Conservation (phyloP, 2,797 vertebrate species). For the Adelosebastes latens region DNA sequence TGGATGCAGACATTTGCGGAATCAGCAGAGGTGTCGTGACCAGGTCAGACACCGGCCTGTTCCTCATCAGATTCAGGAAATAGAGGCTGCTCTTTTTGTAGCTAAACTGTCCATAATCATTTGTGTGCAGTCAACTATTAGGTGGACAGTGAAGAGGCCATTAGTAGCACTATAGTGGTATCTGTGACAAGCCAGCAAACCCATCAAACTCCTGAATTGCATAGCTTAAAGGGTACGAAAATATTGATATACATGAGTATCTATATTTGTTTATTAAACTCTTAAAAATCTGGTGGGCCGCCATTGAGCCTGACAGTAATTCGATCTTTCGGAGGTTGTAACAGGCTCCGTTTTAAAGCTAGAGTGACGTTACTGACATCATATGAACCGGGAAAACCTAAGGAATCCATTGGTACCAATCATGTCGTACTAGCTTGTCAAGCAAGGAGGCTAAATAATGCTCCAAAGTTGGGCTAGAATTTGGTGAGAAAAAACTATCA, state of each 20-base stretch:
- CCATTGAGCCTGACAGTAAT: no score
- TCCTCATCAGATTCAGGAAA: slow-evolving; percentile 29
- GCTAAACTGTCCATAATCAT: slow-evolving; percentile 18
- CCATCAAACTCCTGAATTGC: background rate
- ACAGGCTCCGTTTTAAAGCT: no score
- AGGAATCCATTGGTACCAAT: no score
- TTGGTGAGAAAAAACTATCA: no score
- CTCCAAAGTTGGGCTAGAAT: no score
- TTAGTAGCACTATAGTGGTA: background rate
- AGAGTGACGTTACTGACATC: no score
- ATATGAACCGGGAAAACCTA: accelerated
- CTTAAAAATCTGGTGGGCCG: accelerated
- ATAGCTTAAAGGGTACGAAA: no score
- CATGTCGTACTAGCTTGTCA: no score
- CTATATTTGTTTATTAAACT: no score
- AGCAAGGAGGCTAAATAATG: no score
- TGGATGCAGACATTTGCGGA: slow-evolving; percentile 31
- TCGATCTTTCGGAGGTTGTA: no score
- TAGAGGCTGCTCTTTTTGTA: slow-evolving; percentile 5
- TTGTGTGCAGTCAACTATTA: slow-evolving; percentile 3
- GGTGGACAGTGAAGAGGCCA: background rate
- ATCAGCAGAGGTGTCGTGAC: slow-evolving; percentile 45
- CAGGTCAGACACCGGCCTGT: slow-evolving; percentile 19
- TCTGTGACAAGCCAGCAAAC: background rate
- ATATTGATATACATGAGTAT: no score